phyloP scores from a whole-genome alignment of 2,888 invertebrate genomes.

The Bellardia bayeri region DNA sequence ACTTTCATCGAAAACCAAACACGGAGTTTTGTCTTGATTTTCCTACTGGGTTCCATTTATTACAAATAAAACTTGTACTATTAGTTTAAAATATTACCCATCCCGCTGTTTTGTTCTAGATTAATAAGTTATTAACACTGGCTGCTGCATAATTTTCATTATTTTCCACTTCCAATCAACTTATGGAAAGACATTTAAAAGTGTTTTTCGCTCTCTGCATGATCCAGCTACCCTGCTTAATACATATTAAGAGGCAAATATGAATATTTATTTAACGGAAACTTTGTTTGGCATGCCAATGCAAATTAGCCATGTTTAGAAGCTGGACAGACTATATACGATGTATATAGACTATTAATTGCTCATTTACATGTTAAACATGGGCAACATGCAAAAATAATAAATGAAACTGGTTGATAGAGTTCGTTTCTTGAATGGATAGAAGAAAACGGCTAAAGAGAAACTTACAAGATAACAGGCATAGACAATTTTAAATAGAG shows the following conservation, averaged over 20 bases:
- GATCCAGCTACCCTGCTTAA: not conserved
- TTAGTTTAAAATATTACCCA: constrained; percentile 25
- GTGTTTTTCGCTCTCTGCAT: not conserved
- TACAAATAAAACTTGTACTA: not conserved
- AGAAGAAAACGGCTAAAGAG: constrained; percentile 2
- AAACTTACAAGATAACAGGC: not conserved
- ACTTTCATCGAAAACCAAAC: no score
- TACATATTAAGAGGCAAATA: constrained; percentile 24
- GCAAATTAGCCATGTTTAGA: constrained; percentile 56
- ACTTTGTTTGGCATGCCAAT: constrained; percentile 63
- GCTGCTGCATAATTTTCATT: not conserved
- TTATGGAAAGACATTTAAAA: constrained; percentile 23
- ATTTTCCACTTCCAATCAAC: not conserved
- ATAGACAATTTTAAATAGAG: not conserved
- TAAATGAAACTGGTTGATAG: constrained; percentile 33
- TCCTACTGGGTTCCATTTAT: constrained; percentile 3
- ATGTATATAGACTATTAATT: constrained; percentile 57
- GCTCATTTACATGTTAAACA: constrained; percentile 54
- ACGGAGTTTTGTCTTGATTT: not conserved
- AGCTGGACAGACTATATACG: not conserved
- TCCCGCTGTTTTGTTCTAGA: constrained; percentile 41
- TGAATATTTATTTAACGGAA: constrained; percentile 61
- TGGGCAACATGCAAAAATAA: not conserved
- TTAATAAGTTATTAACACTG: constrained; percentile 40
- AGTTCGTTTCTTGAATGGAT: constrained; percentile 13